These are phyloP conservation scores for Lypha dubia DNA, from an alignment of 2,888 invertebrate species.

Conservation along the genomic window DNA sequence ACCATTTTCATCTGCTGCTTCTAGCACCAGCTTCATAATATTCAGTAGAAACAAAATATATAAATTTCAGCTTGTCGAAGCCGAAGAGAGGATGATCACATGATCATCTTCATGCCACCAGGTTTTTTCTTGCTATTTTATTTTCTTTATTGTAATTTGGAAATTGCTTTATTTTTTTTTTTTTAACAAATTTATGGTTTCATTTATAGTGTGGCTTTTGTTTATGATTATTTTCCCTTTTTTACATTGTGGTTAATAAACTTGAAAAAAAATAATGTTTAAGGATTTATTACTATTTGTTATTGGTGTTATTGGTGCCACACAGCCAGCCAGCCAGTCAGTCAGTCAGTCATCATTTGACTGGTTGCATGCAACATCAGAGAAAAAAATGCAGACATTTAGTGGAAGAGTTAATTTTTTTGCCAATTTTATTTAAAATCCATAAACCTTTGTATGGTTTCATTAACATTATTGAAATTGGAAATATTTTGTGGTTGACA, in stretches of 20 bases:
- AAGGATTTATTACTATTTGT: conserved; percentile 69
- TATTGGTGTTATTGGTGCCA: conserved; percentile 46
- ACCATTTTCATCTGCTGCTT: conserved; percentile 56
- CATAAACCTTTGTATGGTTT: conserved; percentile 68
- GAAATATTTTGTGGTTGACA: conserved; percentile 69
- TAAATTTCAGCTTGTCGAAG: conserved; percentile 61
- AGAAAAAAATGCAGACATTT: not conserved
- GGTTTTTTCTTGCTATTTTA: conserved; percentile 2
- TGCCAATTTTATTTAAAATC: conserved; percentile 34
- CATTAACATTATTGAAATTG: conserved; percentile 61
- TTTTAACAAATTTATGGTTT: conserved; percentile 69
- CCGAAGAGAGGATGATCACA: conserved; percentile 56
- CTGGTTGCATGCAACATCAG: conserved; percentile 14
- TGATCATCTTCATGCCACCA: conserved; percentile 61
- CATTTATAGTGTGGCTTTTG: conserved; percentile 62
- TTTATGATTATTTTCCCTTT: conserved; percentile 58
- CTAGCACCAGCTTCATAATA: conserved; percentile 25
- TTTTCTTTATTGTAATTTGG: conserved; percentile 47
- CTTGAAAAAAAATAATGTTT: conserved; percentile 47
- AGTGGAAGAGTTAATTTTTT: not conserved
- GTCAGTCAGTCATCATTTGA: conserved; percentile 7
- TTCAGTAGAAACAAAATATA: conserved; percentile 33
- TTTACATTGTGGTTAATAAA: conserved; percentile 62
- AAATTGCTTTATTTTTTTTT: conserved; percentile 41
- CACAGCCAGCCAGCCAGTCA: conserved; percentile 19